A percentile compares a stretch with the other conserved stretches of the same genome.
These are phyloP conservation scores for Dromiciops gliroides DNA, from an alignment of 2,113 vertebrate genomes.

Conservation along the genomic window DNA sequence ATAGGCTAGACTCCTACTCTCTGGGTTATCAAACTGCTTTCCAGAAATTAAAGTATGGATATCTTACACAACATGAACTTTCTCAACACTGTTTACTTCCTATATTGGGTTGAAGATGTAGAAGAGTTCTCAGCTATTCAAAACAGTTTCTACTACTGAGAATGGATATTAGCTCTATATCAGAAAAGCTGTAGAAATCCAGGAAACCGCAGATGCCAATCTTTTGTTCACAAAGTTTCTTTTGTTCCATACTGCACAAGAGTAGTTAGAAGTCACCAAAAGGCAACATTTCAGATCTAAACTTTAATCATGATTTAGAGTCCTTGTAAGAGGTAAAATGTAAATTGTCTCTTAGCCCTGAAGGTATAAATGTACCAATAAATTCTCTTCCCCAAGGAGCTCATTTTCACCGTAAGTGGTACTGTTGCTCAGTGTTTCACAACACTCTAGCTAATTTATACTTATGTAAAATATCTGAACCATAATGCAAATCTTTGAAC, in stretches of 20 bases:
- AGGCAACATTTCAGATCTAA: conserved; percentile 1
- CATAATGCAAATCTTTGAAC: conserved; percentile 70
- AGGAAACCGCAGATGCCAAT: conserved; percentile 1
- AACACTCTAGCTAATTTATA: conserved; percentile 68
- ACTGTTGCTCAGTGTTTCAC: conserved; percentile 66
- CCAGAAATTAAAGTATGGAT: conserved; percentile 45
- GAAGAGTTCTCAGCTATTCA: background rate
- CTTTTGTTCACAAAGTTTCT: conserved; percentile 46
- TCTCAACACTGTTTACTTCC: conserved; percentile 42
- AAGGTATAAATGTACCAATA: background rate
- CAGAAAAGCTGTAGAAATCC: conserved; percentile 67
- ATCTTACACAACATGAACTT: conserved; percentile 30
- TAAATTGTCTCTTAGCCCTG: background rate
- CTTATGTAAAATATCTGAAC: conserved; percentile 63
- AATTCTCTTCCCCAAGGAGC: background rate
- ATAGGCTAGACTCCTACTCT: conserved; percentile 5
- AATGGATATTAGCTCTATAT: background rate
- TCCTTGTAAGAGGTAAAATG: background rate
- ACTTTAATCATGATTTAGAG: background rate
- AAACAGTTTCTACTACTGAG: conserved; percentile 8
- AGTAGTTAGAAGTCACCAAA: conserved; percentile 29
- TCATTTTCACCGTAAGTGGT: conserved; percentile 37
- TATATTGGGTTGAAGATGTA: conserved; percentile 35
- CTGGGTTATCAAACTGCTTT: background rate
- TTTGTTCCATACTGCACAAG: background rate